These are phyloP conservation scores for Conomelus anceps DNA, from an alignment of 2,888 invertebrate species.

Conservation along the genomic window DNA sequence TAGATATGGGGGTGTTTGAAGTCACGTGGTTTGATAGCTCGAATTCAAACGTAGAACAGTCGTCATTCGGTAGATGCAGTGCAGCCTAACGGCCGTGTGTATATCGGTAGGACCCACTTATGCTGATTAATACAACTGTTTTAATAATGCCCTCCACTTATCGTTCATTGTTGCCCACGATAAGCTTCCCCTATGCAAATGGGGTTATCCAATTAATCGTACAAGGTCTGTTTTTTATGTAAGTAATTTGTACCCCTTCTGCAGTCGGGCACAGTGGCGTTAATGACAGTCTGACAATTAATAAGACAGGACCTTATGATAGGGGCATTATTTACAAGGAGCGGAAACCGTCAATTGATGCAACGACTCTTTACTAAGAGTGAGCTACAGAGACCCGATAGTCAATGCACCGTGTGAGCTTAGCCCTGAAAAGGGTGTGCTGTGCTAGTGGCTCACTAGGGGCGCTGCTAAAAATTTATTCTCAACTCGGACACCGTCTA, in stretches of 20 bases:
- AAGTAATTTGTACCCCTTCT: conserved; percentile 5
- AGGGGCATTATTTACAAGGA: conserved; percentile 3
- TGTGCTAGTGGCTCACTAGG: not conserved
- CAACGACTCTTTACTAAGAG: not conserved
- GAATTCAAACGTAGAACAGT: not conserved
- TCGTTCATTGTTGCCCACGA: conserved; percentile 3
- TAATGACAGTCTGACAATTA: conserved; percentile 6
- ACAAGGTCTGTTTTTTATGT: not conserved
- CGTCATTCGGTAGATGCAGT: not conserved
- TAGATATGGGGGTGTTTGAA: not conserved
- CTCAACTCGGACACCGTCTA: no score
- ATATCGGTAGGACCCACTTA: not conserved
- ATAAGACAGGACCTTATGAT: conserved; percentile 9
- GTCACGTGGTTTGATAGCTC: not conserved
- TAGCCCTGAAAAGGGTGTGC: not conserved
- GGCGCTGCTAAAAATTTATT: not conserved
- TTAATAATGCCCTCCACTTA: conserved; percentile 4
- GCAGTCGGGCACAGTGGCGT: not conserved
- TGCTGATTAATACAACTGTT: conserved; percentile 7
- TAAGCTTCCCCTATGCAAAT: conserved; percentile 13
- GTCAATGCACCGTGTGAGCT: not conserved
- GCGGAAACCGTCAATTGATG: conserved; percentile 7
- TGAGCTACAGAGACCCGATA: not conserved
- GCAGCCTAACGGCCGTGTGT: not conserved
- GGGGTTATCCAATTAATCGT: conserved; percentile 1